Conservation (phyloP, 92 coral and sea anemone genomes). For the Phymanthus crucifer region DNA sequence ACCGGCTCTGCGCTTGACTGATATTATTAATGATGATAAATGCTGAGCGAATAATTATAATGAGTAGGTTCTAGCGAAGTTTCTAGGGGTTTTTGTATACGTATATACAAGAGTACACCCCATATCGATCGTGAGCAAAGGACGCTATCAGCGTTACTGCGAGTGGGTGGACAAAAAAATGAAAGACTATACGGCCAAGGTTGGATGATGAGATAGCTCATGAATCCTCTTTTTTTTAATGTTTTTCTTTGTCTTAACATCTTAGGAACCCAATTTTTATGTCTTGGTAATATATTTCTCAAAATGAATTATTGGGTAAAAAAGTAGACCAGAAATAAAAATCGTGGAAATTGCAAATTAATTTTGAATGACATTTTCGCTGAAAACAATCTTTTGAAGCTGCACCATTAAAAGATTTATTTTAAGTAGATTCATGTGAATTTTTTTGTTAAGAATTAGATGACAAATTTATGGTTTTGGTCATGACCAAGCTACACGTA, state of each 20-base stretch:
- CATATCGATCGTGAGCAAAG: neutral
- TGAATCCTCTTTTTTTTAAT: too few relatives aligned
- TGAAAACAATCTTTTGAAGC: neutral
- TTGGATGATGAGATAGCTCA: neutral
- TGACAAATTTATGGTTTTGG: too few relatives aligned
- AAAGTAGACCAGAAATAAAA: too few relatives aligned
- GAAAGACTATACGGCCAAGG: conserved; percentile 6
- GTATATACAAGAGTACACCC: neutral
- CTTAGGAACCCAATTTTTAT: too few relatives aligned
- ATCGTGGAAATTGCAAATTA: neutral
- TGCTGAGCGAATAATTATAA: neutral
- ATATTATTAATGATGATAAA: neutral
- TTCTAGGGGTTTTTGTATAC: neutral
- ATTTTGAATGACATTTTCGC: neutral
- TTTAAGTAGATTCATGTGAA: neutral
- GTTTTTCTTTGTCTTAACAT: too few relatives aligned
- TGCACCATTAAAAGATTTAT: neutral
- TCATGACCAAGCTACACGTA: too few relatives aligned
- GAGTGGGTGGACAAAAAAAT: neutral
- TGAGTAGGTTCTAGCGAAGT: neutral
- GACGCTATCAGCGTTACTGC: neutral
- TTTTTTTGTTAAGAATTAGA: neutral
- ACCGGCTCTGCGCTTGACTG: neutral
- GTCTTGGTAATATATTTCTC: too few relatives aligned
- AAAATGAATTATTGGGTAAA: too few relatives aligned